Percentiles rank a stretch among this genome's conserved stretches.
These are phyloP conservation scores for Lutraria rhynchaena DNA, from an alignment of 1,140 invertebrate species.

Conservation along the genomic window DNA sequence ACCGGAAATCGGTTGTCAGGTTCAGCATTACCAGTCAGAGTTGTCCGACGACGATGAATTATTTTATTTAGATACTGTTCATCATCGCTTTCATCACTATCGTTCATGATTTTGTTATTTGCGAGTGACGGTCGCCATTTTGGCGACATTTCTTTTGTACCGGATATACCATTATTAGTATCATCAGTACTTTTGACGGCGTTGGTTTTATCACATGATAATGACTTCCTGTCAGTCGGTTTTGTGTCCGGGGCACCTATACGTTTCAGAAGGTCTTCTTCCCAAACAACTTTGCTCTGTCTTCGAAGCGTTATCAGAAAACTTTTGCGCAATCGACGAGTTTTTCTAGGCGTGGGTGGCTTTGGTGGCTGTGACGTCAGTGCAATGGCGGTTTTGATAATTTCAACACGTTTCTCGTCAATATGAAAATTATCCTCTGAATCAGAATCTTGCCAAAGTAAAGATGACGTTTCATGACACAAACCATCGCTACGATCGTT, in stretches of 20 bases:
- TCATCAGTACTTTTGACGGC: background rate
- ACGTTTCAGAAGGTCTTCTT: conserved; percentile 30
- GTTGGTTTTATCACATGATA: background rate
- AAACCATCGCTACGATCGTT: background rate
- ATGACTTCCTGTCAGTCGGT: background rate
- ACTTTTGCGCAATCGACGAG: conserved; percentile 26
- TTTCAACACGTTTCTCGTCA: conserved; percentile 50
- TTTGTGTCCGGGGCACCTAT: background rate
- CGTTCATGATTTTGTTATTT: conserved; percentile 26
- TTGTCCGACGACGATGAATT: no score
- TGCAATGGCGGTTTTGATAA: conserved; percentile 42
- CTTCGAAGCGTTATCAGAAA: conserved; percentile 32
- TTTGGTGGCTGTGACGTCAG: conserved; percentile 43
- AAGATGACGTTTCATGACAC: background rate
- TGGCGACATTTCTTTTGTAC: background rate
- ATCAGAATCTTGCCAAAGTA: conserved; percentile 32
- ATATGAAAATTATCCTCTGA: conserved; percentile 11
- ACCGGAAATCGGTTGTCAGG: no score
- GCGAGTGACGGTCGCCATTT: conserved; percentile 15
- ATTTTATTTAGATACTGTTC: conserved; percentile 12
- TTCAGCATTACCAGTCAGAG: no score
- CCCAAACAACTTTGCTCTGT: conserved; percentile 38
- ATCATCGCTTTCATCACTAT: conserved; percentile 14
- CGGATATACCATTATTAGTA: background rate
- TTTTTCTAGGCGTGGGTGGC: conserved; percentile 26